These are phyloP conservation scores for Adelphocoris suturalis DNA, from an alignment of 2,888 invertebrate genomes.

Conservation along the genomic window DNA sequence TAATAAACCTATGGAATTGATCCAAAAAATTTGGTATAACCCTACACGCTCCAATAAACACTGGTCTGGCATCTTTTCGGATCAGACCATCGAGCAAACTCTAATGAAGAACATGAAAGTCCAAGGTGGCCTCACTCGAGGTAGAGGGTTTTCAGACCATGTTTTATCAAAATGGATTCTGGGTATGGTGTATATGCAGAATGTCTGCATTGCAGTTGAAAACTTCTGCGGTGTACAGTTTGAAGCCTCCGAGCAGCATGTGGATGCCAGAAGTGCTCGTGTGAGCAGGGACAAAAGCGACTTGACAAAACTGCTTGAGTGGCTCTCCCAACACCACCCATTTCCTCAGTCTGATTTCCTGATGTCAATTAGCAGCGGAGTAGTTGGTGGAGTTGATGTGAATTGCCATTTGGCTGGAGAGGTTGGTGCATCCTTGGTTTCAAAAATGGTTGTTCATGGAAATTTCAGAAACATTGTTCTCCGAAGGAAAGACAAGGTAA, in stretches of 20 bases:
- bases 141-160: neutral
- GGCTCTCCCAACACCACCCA: too few species aligned
- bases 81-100: neutral
- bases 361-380: neutral
- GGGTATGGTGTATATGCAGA: neutral
- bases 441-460: neutral
- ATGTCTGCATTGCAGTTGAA: neutral
- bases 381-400: slow-evolving; percentile 4
- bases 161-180: neutral
- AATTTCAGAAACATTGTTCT: neutral
- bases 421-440: slow-evolving; percentile 18
- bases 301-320: too few species aligned
- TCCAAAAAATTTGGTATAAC: too few species aligned
- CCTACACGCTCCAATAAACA: too few species aligned
- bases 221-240: neutral
- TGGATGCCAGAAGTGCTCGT: too few species aligned
- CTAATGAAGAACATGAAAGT: neutral
- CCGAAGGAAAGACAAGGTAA: too few species aligned
- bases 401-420: slow-evolving; percentile 17
- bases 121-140: neutral
- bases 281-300: too few species aligned
- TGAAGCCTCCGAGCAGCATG: too few species aligned
- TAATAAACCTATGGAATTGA: too few species aligned
- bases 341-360: neutral
- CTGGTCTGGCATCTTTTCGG: neutral